Percentiles rank a stretch among this genome's conserved stretches.
phyloP scores from a whole-genome alignment of 1,140 invertebrate species.

The Zaprionus tsacasi region DNA sequence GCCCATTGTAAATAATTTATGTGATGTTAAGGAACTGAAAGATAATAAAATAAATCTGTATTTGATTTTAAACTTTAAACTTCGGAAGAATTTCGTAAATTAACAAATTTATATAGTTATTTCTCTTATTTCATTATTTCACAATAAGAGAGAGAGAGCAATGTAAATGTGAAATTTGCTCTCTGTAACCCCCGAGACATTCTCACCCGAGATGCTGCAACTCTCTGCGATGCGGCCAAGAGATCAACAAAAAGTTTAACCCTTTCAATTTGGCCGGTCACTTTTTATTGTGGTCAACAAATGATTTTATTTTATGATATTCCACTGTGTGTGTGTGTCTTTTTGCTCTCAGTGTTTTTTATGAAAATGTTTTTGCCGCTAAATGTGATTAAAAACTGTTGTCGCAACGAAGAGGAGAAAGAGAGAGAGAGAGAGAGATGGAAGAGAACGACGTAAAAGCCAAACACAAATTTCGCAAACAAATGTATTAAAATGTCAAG shows the following conservation, averaged over 20 bases:
- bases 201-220: neutral
- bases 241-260: slow-evolving; percentile 55
- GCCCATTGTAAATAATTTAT: no score
- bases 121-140: no score
- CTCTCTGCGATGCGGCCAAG: slow-evolving; percentile 21
- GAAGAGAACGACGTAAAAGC: slow-evolving; percentile 21
- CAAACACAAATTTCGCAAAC: slow-evolving; percentile 55
- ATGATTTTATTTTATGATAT: slow-evolving; percentile 25
- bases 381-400: slow-evolving; percentile 33
- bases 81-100: neutral
- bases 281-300: slow-evolving; percentile 42
- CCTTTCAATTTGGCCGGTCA: slow-evolving; percentile 38
- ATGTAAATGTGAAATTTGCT: neutral
- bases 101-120: no score
- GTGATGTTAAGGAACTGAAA: no score
- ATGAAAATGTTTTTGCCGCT: slow-evolving; percentile 37
- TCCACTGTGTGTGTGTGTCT: neutral
- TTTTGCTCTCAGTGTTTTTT: slow-evolving; percentile 17
- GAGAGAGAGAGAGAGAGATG: slow-evolving; percentile 17
- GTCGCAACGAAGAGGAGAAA: neutral
- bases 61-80: no score
- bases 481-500: slow-evolving; percentile 73
- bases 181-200: neutral
- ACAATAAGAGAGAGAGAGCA: neutral
- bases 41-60: no score